phyloP scores from a whole-genome alignment of 2,888 invertebrate genomes.

The Liodrosophila aerea region DNA sequence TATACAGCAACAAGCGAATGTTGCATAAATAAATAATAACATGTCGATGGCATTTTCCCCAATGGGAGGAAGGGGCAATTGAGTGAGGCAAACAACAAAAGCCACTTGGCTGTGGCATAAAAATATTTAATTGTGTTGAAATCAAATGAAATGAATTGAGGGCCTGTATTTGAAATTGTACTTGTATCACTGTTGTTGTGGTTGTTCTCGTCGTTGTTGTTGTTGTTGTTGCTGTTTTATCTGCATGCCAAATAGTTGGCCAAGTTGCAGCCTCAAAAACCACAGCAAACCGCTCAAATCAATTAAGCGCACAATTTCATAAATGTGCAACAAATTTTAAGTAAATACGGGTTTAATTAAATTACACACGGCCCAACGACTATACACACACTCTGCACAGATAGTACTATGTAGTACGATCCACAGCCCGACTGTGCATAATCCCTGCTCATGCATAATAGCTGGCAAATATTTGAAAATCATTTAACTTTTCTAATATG shows the following conservation, averaged over 20 bases:
- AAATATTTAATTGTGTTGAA: slow-evolving; percentile 71
- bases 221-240: slow-evolving; percentile 1
- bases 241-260: slow-evolving; percentile 8
- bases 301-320: slow-evolving; percentile 58
- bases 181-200: slow-evolving; percentile 6
- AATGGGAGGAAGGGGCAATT: slow-evolving; percentile 1
- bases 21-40: slow-evolving; percentile 65
- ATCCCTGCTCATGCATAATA: neutral
- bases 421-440: neutral
- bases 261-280: slow-evolving; percentile 33
- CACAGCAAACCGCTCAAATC: slow-evolving; percentile 54
- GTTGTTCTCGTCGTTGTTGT: slow-evolving; percentile 5
- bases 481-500: neutral
- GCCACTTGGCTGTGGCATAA: slow-evolving; percentile 45
- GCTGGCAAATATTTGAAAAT: neutral
- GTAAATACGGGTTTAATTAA: slow-evolving; percentile 53
- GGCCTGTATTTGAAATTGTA: slow-evolving; percentile 16
- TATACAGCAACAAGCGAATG: slow-evolving; percentile 42
- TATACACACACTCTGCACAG: slow-evolving; percentile 2
- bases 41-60: slow-evolving; percentile 35
- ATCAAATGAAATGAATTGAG: slow-evolving; percentile 50
- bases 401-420: too few species aligned
- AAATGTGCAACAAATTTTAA: slow-evolving; percentile 49
- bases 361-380: slow-evolving; percentile 20
- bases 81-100: slow-evolving; percentile 42